These are phyloP conservation scores for Nannoperca australis DNA, from an alignment of 2,797 vertebrate species.

Conservation along the genomic window DNA sequence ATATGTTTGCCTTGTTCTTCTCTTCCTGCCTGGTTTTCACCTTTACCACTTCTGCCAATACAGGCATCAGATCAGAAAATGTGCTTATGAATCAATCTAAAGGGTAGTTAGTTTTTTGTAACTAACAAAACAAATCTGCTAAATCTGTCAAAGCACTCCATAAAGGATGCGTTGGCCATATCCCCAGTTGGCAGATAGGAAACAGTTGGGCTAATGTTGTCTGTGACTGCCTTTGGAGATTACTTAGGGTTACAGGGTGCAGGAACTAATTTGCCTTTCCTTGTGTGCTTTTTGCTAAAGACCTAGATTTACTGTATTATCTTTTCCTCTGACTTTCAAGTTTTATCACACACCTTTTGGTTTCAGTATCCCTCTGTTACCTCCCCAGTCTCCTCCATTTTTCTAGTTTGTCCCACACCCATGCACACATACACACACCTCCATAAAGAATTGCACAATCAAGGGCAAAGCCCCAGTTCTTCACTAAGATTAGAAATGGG, in stretches of 20 bases:
- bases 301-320: slow-evolving; percentile 52
- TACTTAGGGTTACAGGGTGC: slow-evolving; percentile 16
- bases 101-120: not conserved
- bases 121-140: not conserved
- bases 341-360: slow-evolving; percentile 25
- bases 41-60: not conserved
- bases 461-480: slow-evolving; percentile 50
- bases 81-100: rapidly evolving
- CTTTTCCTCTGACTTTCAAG: slow-evolving; percentile 31
- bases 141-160: slow-evolving; percentile 19
- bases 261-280: slow-evolving; percentile 43
- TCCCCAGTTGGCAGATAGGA: slow-evolving; percentile 2
- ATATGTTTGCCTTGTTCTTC: not conserved
- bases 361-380: slow-evolving; percentile 42
- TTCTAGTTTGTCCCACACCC: slow-evolving; percentile 34
- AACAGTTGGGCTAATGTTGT: slow-evolving; percentile 4
- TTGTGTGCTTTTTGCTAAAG: too few relatives aligned
- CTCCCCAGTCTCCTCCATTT: slow-evolving; percentile 29
- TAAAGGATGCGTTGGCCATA: not conserved
- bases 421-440: slow-evolving; percentile 13
- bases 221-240: slow-evolving; percentile 27
- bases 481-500: slow-evolving; percentile 36
- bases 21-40: not conserved
- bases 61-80: not conserved
- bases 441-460: slow-evolving; percentile 41